Evolutionary conservation across 2,797 vertebrate genomes (phyloP), one percentile per base, ranked within the genome.

Genomic region (Hafferia zeledoni): DNA sequence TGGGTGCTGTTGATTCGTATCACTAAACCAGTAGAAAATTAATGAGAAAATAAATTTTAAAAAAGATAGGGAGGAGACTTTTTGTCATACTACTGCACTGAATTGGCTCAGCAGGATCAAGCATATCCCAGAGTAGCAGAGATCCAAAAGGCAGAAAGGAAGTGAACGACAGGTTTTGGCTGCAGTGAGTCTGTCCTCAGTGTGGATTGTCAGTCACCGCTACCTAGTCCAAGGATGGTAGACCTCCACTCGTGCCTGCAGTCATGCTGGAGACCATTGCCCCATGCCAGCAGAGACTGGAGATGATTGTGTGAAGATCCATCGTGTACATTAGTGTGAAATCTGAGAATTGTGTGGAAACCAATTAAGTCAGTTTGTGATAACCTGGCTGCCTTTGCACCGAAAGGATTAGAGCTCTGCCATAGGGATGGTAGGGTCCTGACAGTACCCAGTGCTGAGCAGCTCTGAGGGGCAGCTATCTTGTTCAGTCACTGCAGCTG

Each of bases 201-300:
- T 24, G 24, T 22, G 65, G n/a, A 17, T 44, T 2, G 1, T 33
- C 30, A 1, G 59, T 49, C 1, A 0, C 33, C 1, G 3, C 52
- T n/a, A 33, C 43, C 27, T 18, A 35, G 65, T 67, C 75, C 17
- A 41, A 0, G 6, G 39, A 31, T 75, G 63, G 52, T 75, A 59
- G 74, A 19, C 2, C 1, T 70, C 49, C 0, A 0, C 74, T 87
- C 43, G 2, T 2, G 8, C 49, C 50, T 43, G 30, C 37, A 0
- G 0, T 43, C 53, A 33, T 43, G 53, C 39, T 76, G 74, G 61
- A 57, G 43, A 78, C 56, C 49, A 4, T 10, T 75, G 65, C 11
- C 35, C 69, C 10, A 4, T 61, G 55, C 67, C 86, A 93, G 69
- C 80, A 69, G 65, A 46, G 17, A 64, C 75, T 44, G 60, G 70